These are phyloP conservation scores for Lycia hirtaria DNA, from an alignment of 2,888 invertebrate species.

Conservation along the genomic window DNA sequence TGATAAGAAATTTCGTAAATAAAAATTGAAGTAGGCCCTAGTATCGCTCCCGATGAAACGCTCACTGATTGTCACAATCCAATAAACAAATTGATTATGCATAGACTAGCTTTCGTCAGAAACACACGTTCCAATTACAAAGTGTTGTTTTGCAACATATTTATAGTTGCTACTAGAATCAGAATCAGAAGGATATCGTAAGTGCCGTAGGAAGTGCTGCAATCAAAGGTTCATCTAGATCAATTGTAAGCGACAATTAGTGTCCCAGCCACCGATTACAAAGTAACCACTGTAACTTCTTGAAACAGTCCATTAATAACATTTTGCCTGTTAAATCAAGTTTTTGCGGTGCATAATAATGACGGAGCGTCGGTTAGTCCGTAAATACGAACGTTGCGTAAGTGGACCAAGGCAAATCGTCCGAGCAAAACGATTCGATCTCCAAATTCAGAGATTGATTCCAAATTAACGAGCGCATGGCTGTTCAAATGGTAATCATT, in stretches of 20 bases:
- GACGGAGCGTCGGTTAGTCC: slow-evolving; percentile 45
- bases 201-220: slow-evolving; percentile 39
- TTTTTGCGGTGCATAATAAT: slow-evolving; percentile 38
- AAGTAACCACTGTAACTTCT: neutral
- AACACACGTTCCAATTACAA: slow-evolving; percentile 50
- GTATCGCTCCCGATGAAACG: slow-evolving; percentile 43
- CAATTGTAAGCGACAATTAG: slow-evolving; percentile 22
- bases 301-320: slow-evolving; percentile 8
- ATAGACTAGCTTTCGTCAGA: slow-evolving; percentile 49
- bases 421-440: slow-evolving; percentile 58
- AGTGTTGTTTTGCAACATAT: slow-evolving; percentile 45
- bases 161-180: slow-evolving; percentile 39
- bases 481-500: slow-evolving; percentile 23
- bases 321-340: slow-evolving; percentile 16
- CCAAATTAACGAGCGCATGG: slow-evolving; percentile 27
- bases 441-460: slow-evolving; percentile 52
- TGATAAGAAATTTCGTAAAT: slow-evolving; percentile 46
- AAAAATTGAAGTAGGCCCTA: slow-evolving; percentile 37
- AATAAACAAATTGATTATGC: slow-evolving; percentile 48
- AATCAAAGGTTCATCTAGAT: slow-evolving; percentile 36
- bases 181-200: slow-evolving; percentile 5
- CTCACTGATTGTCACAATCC: slow-evolving; percentile 45
- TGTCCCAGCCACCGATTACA: slow-evolving; percentile 9
- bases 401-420: slow-evolving; percentile 72
- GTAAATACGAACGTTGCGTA: slow-evolving; percentile 57